Conservation (phyloP, 2,888 invertebrate genomes). For the Pseudococcus jackbeardsleyi region DNA sequence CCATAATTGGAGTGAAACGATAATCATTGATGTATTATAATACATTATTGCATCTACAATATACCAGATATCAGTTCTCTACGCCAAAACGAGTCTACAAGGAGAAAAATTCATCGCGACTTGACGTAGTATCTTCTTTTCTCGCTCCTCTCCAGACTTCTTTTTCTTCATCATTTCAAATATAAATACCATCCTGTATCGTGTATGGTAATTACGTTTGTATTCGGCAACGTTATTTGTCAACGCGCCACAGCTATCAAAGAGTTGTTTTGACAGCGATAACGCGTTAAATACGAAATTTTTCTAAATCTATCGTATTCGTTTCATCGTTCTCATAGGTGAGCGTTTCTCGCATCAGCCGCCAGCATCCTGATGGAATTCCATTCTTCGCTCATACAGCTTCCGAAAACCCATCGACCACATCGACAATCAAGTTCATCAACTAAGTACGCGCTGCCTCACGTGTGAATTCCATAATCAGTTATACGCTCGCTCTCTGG, state of each 20-base stretch:
- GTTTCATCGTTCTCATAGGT: neutral
- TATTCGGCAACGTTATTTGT: constrained; percentile 43
- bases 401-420: too few species aligned
- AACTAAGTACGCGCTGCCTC: too few species aligned
- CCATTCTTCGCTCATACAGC: neutral
- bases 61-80: neutral
- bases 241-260: constrained; percentile 14
- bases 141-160: too few species aligned
- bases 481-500: too few species aligned
- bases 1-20: constrained; percentile 48
- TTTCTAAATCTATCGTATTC: constrained; percentile 1
- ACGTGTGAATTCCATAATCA: too few species aligned
- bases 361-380: neutral
- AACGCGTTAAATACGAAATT: constrained; percentile 18
- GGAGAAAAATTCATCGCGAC: neutral
- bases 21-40: constrained; percentile 43
- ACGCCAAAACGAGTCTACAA: neutral
- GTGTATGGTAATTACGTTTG: constrained; percentile 16
- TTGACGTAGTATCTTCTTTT: neutral
- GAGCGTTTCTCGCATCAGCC: neutral
- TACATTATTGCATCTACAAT: neutral
- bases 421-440: too few species aligned
- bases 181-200: neutral
- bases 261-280: constrained; percentile 38
- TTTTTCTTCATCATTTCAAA: neutral